phyloP scores from a whole-genome alignment of 2,113 vertebrate genomes.

The Oreotrochilus melanogaster region DNA sequence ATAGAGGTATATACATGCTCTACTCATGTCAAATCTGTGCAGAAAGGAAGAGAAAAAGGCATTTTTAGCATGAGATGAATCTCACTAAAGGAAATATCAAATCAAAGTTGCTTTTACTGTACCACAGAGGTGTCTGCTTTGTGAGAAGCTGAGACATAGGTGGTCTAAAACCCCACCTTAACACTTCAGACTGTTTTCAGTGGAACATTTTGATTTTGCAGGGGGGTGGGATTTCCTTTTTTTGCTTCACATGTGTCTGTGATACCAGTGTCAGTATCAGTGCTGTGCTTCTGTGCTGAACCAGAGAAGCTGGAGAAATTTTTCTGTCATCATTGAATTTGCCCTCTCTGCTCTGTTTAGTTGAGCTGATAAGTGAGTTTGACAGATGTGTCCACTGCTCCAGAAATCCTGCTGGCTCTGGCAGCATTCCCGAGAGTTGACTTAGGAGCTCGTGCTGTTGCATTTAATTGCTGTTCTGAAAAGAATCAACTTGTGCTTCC shows the following conservation, averaged over 20 bases:
- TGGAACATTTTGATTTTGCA: background rate
- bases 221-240: background rate
- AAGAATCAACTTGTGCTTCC: background rate
- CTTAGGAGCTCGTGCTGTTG: background rate
- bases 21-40: background rate
- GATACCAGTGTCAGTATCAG: background rate
- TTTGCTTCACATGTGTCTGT: background rate
- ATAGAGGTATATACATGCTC: background rate
- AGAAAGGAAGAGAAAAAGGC: background rate
- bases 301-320: background rate
- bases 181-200: background rate
- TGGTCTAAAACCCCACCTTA: background rate
- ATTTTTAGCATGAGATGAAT: background rate
- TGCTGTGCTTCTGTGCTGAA: background rate
- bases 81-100: background rate
- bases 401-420: slow-evolving; percentile 1
- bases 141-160: background rate
- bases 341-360: background rate
- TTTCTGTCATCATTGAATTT: background rate
- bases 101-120: background rate
- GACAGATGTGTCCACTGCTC: background rate
- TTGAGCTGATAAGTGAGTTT: background rate
- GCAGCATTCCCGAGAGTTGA: background rate
- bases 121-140: background rate
- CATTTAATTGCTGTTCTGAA: background rate